phyloP scores from a whole-genome alignment of 2,888 invertebrate species.

The Desoria tigrina region DNA sequence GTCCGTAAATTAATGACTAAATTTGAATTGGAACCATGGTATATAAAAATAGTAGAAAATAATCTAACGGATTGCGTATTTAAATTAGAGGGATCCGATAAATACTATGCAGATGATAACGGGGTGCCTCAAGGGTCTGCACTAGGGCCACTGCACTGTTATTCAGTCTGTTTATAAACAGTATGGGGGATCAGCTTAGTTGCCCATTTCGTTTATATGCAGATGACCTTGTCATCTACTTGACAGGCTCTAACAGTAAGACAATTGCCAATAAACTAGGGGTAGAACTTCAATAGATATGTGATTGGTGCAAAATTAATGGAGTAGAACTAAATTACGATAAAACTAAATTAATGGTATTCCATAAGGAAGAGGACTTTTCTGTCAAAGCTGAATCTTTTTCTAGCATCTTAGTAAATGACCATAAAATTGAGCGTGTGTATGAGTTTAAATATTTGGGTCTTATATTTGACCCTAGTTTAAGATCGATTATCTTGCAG shows the following conservation, averaged over 20 bases:
- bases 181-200: conserved; percentile 5
- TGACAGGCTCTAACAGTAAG: background rate
- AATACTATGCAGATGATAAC: background rate
- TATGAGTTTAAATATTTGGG: conserved; percentile 16
- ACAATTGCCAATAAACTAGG: background rate
- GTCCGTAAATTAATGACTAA: conserved; percentile 36
- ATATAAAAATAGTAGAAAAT: conserved; percentile 7
- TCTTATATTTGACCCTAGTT: conserved; percentile 4
- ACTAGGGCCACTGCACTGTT: conserved; percentile 24
- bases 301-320: conserved; percentile 19
- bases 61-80: conserved; percentile 15
- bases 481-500: too few relatives aligned
- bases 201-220: conserved; percentile 26
- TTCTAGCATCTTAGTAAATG: background rate
- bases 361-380: conserved; percentile 16
- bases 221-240: conserved; percentile 31
- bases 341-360: conserved; percentile 24
- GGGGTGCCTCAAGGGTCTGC: conserved; percentile 34
- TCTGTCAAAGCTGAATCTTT: background rate
- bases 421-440: conserved; percentile 4
- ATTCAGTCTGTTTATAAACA: conserved; percentile 29
- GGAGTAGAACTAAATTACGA: conserved; percentile 14
- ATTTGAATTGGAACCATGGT: conserved; percentile 21
- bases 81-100: background rate
- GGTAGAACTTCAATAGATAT: background rate